Base-by-base conservation (phyloP, 2,113 vertebrate genomes). In the Anguilla japonica region DNA sequence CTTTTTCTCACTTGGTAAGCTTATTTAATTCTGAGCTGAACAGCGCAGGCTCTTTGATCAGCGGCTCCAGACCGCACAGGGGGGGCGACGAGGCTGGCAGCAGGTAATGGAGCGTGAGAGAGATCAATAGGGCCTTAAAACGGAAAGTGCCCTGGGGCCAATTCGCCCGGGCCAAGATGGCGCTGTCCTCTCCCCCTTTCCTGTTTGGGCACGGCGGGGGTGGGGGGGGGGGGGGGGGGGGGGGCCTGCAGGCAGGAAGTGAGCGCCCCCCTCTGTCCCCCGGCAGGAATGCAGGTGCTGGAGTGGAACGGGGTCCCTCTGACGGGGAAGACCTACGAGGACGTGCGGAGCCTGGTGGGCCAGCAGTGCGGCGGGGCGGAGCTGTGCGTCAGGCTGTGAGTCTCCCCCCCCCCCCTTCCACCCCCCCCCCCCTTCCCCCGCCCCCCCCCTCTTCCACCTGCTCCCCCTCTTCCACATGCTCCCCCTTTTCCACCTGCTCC, bases 341-440 rank as follows among this genome's bases (percentile, higher is more conserved):
- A 99, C 91, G 98, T 99, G 1, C 98, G 99, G 89, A 97, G 92
- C 89, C 97, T 98, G 79, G 96, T 98, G 85, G 94, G 94, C 90
- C 97, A 97, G 87, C 97, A 95, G 87, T 98, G 96, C 94, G 96
- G 96, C 92, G 98, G 99, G 94, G 98, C 97, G 91, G 98, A 99
- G 94, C 96, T 99, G 94, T 99, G 98, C 95, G 96, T 99, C 96
- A 97, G 98, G 96, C 97, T 99, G 98, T 99, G 96, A 99, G 98
- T 98, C 95, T 93, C 94, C 95, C 94, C 93, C 95, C 94, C 93
- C 63, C 50, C 5, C n/a, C 13, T n/a, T n/a, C n/a, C 85, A 15
- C 20, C 46, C 84, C 14, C 8, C 4, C 15, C 46, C 43, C 18
- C 14, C 18, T 6, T 60, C 18, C 57, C 20, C 20, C 1, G 60